phyloP scores from a whole-genome alignment of 2,797 vertebrate species.

The Sciurus vulgaris region DNA sequence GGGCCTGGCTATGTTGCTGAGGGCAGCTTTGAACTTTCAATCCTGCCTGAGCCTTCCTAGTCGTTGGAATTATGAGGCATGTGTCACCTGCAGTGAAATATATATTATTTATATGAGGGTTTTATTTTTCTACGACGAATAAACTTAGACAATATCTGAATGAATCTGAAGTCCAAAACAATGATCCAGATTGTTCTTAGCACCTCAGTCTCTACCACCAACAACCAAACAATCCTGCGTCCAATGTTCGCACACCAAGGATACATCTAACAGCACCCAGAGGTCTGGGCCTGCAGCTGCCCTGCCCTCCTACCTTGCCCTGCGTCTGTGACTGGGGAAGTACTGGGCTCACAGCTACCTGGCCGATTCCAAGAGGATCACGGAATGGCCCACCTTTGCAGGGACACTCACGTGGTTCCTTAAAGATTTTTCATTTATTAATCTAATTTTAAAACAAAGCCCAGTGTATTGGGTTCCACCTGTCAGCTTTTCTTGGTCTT shows the following conservation, averaged over 20 bases:
- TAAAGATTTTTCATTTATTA: not conserved
- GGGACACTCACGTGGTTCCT: not conserved
- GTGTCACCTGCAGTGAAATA: not conserved
- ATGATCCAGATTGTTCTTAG: too few species aligned
- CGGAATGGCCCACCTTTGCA: not conserved
- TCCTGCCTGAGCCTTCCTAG: too few species aligned
- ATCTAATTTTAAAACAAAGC: constrained; percentile 23
- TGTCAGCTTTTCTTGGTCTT: constrained; percentile 44
- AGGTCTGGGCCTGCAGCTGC: not conserved
- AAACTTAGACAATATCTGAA: not conserved
- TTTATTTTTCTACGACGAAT: not conserved
- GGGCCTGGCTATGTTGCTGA: too few species aligned
- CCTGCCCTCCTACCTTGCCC: not conserved
- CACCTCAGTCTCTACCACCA: accelerated
- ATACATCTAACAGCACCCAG: accelerated
- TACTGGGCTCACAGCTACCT: not conserved
- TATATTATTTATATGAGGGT: not conserved
- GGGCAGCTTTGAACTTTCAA: too few species aligned
- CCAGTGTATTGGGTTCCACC: not conserved
- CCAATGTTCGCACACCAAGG: not conserved
- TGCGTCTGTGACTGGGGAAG: not conserved
- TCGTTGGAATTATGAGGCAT: not conserved
- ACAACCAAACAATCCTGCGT: not conserved
- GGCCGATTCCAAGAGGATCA: not conserved
- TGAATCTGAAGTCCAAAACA: not conserved